Conservation (phyloP, 2,797 vertebrate species). For the Hypotaenidia okinawae region DNA sequence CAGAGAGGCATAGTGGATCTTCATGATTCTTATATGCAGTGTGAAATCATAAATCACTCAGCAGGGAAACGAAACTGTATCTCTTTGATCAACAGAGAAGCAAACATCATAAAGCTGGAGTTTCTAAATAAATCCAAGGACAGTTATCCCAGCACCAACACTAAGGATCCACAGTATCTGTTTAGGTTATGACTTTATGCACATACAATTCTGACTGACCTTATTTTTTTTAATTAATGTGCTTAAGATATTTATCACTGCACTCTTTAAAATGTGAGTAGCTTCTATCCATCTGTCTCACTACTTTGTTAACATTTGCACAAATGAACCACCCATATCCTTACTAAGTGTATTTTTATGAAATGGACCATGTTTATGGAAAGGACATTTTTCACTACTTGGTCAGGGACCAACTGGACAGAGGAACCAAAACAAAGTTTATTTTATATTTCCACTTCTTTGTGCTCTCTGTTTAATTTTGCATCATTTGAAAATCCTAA, state of each 20-base stretch:
- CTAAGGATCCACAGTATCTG: neutral
- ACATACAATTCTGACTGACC: neutral
- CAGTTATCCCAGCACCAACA: neutral
- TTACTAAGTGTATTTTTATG: neutral
- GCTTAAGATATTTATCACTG: neutral
- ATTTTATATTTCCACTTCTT: neutral
- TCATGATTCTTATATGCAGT: neutral
- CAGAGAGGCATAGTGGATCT: neutral
- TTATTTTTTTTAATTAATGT: neutral
- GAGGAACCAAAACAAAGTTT: neutral
- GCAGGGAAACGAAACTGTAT: neutral
- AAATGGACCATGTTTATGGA: neutral
- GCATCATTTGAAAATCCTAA: neutral
- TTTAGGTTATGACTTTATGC: neutral
- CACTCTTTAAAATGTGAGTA: neutral
- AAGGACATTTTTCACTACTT: neutral
- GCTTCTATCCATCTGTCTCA: accelerated
- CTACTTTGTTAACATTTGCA: neutral
- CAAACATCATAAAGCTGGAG: neutral
- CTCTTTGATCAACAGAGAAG: neutral
- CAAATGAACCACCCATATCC: neutral
- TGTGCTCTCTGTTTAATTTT: neutral
- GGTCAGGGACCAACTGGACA: neutral
- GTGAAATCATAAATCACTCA: neutral
- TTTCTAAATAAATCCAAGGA: neutral